These are phyloP conservation scores for Dasyurus viverrinus DNA, from an alignment of 2,113 vertebrate genomes.

Conservation along the genomic window DNA sequence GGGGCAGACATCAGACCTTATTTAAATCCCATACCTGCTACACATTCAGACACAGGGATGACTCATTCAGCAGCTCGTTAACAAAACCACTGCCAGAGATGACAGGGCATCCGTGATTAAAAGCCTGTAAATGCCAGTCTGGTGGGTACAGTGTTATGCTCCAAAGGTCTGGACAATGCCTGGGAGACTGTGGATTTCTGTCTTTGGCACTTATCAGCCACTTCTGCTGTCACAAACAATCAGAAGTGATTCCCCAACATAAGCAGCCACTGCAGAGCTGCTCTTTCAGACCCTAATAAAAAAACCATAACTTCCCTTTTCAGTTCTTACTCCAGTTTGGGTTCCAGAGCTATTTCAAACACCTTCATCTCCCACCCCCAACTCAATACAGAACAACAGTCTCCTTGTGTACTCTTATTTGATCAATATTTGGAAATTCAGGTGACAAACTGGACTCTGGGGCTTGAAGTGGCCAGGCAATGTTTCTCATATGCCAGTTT, in stretches of 20 bases:
- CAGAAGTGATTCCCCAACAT: conserved; percentile 15
- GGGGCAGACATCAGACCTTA: not conserved
- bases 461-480: conserved; percentile 71
- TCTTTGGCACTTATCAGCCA: conserved; percentile 33
- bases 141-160: not conserved
- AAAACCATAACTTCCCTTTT: conserved; percentile 34
- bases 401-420: conserved; percentile 67
- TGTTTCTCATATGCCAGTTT: conserved; percentile 72
- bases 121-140: not conserved
- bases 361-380: not conserved
- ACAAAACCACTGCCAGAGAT: conserved; percentile 41
- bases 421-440: conserved; percentile 72
- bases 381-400: not conserved
- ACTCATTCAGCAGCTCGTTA: not conserved
- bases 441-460: conserved; percentile 68
- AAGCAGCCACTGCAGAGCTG: conserved; percentile 32
- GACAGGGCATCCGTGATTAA: not conserved
- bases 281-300: conserved; percentile 25
- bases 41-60: conserved; percentile 7
- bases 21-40: not conserved
- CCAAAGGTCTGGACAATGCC: conserved; percentile 25
- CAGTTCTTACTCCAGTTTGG: conserved; percentile 42
- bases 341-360: not conserved
- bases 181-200: not conserved
- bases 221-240: conserved; percentile 15